Evolutionary conservation across 2,888 invertebrate genomes (phyloP).

Genomic region (Cataglyphis cursor): DNA sequence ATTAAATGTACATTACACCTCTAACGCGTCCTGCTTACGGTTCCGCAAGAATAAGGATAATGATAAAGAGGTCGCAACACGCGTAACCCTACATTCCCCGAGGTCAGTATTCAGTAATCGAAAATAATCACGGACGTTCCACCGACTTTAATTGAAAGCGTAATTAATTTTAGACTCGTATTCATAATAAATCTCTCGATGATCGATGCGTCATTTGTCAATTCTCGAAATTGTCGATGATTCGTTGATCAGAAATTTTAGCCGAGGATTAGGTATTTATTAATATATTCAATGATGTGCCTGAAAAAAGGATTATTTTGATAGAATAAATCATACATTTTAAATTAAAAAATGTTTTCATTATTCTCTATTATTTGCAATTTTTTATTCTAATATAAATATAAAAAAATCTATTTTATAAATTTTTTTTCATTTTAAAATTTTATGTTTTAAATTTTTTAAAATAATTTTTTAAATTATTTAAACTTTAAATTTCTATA

Average conservation of each 20-base stretch:
- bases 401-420: no score
- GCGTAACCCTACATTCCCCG: not conserved
- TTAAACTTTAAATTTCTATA: no score
- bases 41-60: conserved; percentile 4
- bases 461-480: no score
- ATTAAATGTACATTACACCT: conserved; percentile 41
- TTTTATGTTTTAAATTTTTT: no score
- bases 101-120: conserved; percentile 13
- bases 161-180: conserved; percentile 20
- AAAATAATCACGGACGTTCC: conserved; percentile 13
- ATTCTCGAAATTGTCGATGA: conserved; percentile 2
- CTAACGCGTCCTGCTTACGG: not conserved
- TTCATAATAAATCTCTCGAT: not conserved
- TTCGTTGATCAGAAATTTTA: not conserved
- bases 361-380: no score
- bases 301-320: no score
- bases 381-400: no score
- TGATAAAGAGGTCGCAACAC: not conserved
- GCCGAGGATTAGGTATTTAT: no score
- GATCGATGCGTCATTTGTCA: not conserved
- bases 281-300: no score
- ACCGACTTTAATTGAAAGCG: conserved; percentile 1
- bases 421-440: no score
- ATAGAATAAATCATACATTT: no score
- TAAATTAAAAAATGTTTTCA: no score